phyloP scores from a whole-genome alignment of 2,888 invertebrate genomes.

The Drymonia ruficornis region DNA sequence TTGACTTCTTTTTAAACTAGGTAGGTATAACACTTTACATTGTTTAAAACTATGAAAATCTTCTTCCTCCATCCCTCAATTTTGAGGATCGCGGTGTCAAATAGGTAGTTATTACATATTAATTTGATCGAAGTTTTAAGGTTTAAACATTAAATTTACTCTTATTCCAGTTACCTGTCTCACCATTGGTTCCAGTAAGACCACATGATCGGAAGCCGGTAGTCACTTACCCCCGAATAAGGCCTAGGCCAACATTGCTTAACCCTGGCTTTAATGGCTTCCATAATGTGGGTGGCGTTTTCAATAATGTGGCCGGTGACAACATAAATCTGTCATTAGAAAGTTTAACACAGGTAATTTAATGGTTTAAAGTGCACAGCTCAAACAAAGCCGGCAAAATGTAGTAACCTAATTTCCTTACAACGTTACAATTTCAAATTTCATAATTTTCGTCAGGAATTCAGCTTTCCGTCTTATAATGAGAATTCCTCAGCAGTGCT shows the following conservation, averaged over 20 bases:
- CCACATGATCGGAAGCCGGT: constrained; percentile 42
- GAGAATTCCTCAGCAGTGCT: not conserved
- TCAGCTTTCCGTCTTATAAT: too few relatives aligned
- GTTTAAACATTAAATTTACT: not conserved
- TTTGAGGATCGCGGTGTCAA: too few relatives aligned
- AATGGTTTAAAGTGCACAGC: not conserved
- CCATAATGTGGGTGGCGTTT: constrained; percentile 37
- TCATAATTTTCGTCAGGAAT: too few relatives aligned
- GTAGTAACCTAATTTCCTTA: too few relatives aligned
- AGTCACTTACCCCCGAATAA: constrained; percentile 47
- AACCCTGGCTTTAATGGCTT: constrained; percentile 58
- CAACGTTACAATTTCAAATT: too few relatives aligned
- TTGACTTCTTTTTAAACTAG: too few relatives aligned
- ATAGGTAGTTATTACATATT: not conserved
- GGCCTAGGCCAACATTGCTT: constrained; percentile 29
- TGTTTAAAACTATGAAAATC: too few relatives aligned
- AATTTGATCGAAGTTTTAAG: not conserved
- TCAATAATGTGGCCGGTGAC: constrained; percentile 49
- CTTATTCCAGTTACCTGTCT: constrained; percentile 44
- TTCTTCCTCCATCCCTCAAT: too few relatives aligned
- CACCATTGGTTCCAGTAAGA: constrained; percentile 49
- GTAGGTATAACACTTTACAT: too few relatives aligned
- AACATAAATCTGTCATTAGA: constrained; percentile 79
- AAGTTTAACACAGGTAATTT: constrained; percentile 74
- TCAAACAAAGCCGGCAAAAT: too few relatives aligned